Base-by-base conservation (phyloP, 2,797 vertebrate genomes). In the Cirrhinus mrigala region DNA sequence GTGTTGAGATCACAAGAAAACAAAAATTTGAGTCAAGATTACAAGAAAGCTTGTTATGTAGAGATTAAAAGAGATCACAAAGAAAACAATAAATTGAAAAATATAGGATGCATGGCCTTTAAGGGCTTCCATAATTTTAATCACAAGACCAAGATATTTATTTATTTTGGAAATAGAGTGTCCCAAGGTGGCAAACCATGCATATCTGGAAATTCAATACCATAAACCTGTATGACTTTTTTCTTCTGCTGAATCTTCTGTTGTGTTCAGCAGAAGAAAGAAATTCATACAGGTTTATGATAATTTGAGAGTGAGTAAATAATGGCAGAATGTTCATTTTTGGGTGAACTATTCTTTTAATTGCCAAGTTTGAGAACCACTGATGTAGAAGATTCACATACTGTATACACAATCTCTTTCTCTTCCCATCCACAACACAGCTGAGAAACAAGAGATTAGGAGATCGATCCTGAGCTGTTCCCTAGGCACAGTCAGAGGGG, bases 401-500 rank as follows among this genome's bases (percentile, higher is more conserved):
- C 20, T 37, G 0, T 54, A 60, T 56, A 44, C 1, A 22, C 9
- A 37, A 20, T 56, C 22, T 75, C 54, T 54, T 85, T 1, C 7
- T 83, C 37, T 5, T 46, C 8, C 84, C 48, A 83, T 79, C 87
- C 62, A 10, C 76, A 87, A 56, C 90, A 89, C 91, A 99, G 98
- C 93, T 40, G 97, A 99, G 84, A 95, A 93, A 90, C 87, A 83
- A 15, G 90, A 96, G 20, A 90, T 99, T 89, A 94, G 90, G 73
- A 92, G 92, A 91, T 95, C 96, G 0, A 93, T 99, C 87, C 69
- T 95, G 60, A 96, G 92, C 87, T 98, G 97, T 89, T 94, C 92
- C 11, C 70, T 96, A 7, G 79, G 58, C 2, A 48, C 82, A 80
- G 29, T 82, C 37, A 85, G 87, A 84, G 91, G 91, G 18, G 88